Percentiles rank a stretch among this genome's conserved stretches.
Evolutionary conservation across 2,888 invertebrate genomes (phyloP).

Genomic region (Peribatodes rhomboidaria): DNA sequence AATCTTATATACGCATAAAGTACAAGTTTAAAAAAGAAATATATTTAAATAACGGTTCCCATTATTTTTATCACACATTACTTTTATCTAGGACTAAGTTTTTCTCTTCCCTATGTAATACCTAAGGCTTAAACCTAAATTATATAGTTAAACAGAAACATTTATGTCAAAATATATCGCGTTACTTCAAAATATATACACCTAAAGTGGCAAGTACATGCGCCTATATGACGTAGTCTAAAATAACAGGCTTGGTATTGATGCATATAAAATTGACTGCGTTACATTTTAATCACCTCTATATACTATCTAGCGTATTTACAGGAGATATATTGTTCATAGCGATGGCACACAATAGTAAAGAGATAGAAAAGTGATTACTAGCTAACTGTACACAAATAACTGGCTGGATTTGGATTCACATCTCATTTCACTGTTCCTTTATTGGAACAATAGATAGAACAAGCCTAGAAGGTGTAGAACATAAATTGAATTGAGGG

Average conservation of each 20-base stretch:
- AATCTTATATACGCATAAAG: slow-evolving; percentile 58
- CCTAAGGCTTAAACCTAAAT: slow-evolving; percentile 76
- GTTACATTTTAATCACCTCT: slow-evolving; percentile 66
- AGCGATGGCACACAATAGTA: slow-evolving; percentile 68
- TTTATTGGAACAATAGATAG: neutral
- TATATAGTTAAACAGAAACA: slow-evolving; percentile 78
- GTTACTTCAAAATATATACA: slow-evolving; percentile 58
- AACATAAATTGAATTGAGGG: too few species aligned
- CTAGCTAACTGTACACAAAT: slow-evolving; percentile 1
- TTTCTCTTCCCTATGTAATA: slow-evolving; percentile 43
- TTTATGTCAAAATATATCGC: slow-evolving; percentile 72
- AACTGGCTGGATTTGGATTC: neutral
- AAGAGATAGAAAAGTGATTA: slow-evolving; percentile 17
- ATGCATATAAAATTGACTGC: slow-evolving; percentile 79
- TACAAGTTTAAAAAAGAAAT: slow-evolving; percentile 72
- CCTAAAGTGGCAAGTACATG: slow-evolving; percentile 70
- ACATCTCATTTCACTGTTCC: neutral
- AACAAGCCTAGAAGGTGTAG: too few species aligned
- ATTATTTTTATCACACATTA: slow-evolving; percentile 50
- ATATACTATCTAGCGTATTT: slow-evolving; percentile 61
- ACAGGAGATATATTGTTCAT: slow-evolving; percentile 66
- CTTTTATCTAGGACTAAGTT: slow-evolving; percentile 61
- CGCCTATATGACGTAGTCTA: slow-evolving; percentile 55
- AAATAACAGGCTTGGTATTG: slow-evolving; percentile 63
- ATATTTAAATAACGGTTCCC: slow-evolving; percentile 61